Conservation (phyloP, 2,113 vertebrate genomes). For the Notarius lentiginosus region DNA sequence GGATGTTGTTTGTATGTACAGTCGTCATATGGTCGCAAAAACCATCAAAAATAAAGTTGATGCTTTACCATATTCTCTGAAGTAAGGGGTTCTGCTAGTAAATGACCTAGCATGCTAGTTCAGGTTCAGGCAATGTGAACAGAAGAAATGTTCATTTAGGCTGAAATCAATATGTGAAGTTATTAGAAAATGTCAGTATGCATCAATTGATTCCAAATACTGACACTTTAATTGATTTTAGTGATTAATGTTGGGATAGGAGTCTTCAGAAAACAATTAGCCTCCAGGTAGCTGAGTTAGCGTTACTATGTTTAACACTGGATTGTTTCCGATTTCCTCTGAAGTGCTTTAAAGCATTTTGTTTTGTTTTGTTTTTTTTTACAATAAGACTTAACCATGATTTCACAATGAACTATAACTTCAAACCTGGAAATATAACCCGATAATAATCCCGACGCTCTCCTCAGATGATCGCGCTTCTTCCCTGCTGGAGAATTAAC, state of each 20-base stretch:
- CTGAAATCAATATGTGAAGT: background rate
- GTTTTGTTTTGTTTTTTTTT: too few species aligned
- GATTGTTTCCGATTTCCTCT: background rate
- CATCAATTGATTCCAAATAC: background rate
- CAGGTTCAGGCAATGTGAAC: background rate
- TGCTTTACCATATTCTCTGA: too few species aligned
- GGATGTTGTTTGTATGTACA: too few species aligned
- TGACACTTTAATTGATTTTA: background rate
- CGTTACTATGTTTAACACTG: background rate
- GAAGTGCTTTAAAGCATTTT: background rate
- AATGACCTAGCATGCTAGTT: background rate
- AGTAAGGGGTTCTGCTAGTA: too few species aligned
- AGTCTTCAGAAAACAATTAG: background rate
- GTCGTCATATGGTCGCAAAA: too few species aligned
- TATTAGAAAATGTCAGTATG: background rate
- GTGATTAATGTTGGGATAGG: background rate
- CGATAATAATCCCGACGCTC: background rate
- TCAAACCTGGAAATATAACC: background rate
- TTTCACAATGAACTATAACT: background rate
- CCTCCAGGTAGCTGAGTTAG: background rate
- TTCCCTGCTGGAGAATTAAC: constrained; percentile 18
- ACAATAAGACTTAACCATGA: background rate
- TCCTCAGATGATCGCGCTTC: background rate
- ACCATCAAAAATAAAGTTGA: too few species aligned
- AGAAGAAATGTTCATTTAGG: background rate